These are phyloP conservation scores for Microtus ochrogaster DNA, from an alignment of 2,113 vertebrate genomes.

Conservation along the genomic window DNA sequence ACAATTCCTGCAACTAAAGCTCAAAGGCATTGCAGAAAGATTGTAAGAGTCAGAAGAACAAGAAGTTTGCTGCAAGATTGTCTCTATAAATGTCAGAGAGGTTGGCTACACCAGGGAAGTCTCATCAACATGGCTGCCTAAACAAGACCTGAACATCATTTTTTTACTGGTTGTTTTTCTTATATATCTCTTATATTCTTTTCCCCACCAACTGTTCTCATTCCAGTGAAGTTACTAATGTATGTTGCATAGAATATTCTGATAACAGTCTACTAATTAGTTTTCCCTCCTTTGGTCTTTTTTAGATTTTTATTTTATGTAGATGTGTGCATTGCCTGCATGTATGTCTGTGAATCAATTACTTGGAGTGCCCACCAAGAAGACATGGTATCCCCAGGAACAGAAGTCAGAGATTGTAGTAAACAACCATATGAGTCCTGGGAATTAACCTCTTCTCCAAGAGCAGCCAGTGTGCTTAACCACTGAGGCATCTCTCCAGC, in stretches of 20 bases:
- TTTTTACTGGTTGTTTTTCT: background rate
- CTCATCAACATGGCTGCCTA: background rate
- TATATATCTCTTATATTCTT: background rate
- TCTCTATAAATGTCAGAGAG: background rate
- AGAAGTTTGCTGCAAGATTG: background rate
- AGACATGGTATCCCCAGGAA: background rate
- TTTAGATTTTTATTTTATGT: background rate
- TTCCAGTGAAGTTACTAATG: background rate
- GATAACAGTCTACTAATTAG: constrained; percentile 8
- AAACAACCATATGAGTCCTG: background rate
- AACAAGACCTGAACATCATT: background rate
- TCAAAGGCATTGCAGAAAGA: background rate
- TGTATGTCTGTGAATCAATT: background rate
- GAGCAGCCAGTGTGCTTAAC: background rate
- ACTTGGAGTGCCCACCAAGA: background rate
- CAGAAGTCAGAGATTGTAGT: background rate
- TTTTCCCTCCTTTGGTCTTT: background rate
- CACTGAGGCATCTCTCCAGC: background rate
- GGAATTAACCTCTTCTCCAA: background rate
- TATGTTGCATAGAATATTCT: background rate
- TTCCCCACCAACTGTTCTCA: background rate
- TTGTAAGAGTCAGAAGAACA: background rate
- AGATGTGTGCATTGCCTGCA: background rate
- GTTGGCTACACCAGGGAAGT: background rate
- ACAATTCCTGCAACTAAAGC: background rate